Percentiles rank a stretch among this genome's conserved stretches.
These are phyloP conservation scores for Yponomeuta malinellus DNA, from an alignment of 2,888 invertebrate species.

Conservation along the genomic window DNA sequence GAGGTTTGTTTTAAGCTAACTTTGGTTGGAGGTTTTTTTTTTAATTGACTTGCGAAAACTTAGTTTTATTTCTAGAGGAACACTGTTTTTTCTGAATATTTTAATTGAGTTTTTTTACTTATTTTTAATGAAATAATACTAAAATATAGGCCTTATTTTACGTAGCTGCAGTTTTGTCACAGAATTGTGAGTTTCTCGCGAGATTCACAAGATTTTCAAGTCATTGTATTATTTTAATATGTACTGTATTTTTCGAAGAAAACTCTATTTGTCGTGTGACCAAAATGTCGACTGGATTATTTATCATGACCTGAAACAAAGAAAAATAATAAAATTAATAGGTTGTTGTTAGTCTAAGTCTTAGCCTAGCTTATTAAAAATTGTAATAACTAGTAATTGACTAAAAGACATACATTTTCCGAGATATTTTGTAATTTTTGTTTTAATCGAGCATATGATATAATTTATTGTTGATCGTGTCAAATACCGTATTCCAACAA, in stretches of 20 bases:
- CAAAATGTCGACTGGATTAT: not conserved
- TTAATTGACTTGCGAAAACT: constrained; percentile 57
- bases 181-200: constrained; percentile 20
- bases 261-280: not conserved
- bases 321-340: not conserved
- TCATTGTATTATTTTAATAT: constrained; percentile 16
- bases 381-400: too few relatives aligned
- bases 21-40: constrained; percentile 32
- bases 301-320: not conserved
- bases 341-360: not conserved
- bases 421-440: too few relatives aligned
- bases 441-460: too few relatives aligned
- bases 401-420: too few relatives aligned
- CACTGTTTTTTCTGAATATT: constrained; percentile 34
- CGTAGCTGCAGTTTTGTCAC: not conserved
- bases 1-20: constrained; percentile 32
- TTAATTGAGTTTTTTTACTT: not conserved
- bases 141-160: constrained; percentile 39
- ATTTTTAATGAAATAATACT: constrained; percentile 12
- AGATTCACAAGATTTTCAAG: constrained; percentile 25
- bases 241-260: not conserved
- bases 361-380: too few relatives aligned
- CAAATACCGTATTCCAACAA: too few relatives aligned
- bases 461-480: too few relatives aligned
- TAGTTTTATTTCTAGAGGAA: constrained; percentile 51